Evolutionary conservation across 2,888 invertebrate species (phyloP).

Genomic region (Macrophya alboannulata): DNA sequence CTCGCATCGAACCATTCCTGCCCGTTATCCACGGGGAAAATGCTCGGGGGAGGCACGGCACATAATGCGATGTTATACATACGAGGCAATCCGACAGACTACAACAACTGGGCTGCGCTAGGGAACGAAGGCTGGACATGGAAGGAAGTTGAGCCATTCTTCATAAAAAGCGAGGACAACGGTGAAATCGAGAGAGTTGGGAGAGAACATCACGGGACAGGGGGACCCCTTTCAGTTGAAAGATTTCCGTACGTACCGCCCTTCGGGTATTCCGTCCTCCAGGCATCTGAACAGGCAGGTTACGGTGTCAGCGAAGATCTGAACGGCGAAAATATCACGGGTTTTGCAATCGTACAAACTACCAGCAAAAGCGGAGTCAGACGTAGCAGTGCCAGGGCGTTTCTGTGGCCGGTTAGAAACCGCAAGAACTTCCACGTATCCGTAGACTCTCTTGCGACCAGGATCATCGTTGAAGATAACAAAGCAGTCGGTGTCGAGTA

Average conservation of each 20-base stretch:
- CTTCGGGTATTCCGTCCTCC: conserved; percentile 84
- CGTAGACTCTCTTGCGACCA: conserved; percentile 84
- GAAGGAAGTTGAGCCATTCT: conserved; percentile 81
- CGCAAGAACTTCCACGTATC: conserved; percentile 84
- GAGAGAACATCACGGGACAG: conserved; percentile 83
- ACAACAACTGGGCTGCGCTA: conserved; percentile 88
- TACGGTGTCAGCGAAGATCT: conserved; percentile 85
- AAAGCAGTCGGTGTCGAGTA: conserved; percentile 84
- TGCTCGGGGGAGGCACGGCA: conserved; percentile 87
- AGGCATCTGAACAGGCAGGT: conserved; percentile 84
- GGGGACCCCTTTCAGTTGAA: conserved; percentile 85
- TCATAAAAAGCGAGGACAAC: neutral
- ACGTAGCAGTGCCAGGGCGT: conserved; percentile 84
- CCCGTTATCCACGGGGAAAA: conserved; percentile 87
- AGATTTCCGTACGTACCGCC: conserved; percentile 85
- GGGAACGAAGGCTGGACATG: conserved; percentile 90
- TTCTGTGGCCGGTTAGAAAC: conserved; percentile 82
- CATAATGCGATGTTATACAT: conserved; percentile 94
- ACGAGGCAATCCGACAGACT: conserved; percentile 89
- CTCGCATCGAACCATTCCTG: conserved; percentile 80
- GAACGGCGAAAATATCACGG: conserved; percentile 71
- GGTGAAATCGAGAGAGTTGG: conserved; percentile 81
- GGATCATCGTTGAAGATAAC: conserved; percentile 81
- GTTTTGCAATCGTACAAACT: conserved; percentile 86
- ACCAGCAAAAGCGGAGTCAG: conserved; percentile 85